Evolutionary conservation across 2,888 invertebrate genomes (phyloP), one percentile per base, ranked within the genome.

Genomic region (Hyposoter dolosus): DNA sequence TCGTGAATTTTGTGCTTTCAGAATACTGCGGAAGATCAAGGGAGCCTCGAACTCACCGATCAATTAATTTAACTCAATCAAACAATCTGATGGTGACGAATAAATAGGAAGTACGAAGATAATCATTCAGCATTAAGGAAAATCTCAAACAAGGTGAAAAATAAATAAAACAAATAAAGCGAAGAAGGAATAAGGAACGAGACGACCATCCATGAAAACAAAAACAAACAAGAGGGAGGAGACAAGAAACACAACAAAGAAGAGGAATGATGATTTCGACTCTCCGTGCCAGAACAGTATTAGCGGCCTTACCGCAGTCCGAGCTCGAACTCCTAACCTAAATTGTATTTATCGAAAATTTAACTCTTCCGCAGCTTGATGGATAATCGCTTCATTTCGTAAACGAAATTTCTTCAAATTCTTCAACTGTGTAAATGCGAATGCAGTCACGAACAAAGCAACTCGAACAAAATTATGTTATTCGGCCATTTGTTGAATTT

Each of bases 241-340:
- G 63, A 74, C 60, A 56, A 75, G 19, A 76, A 82, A 45, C 68
- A 78, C 56, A 82, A 78, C 23, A 65, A 40, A 23, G 23, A 80
- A 63, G 50, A 84, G 56, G 63, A 75, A 71, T 68, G 72, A 74
- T 71, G 74, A 88, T 88, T 90, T 88, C 86, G 80, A 85, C 86
- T 85, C 84, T 89, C 88, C 86, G 82, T 87, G 89, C 89, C 89
- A 87, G 88, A 90, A 86, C 91, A 91, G 90, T 91, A 91, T 90
- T 92, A 92, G 89, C 91, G 90, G 90, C 90, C 87, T 81, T 86
- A 89, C 89, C 88, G 90, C 91, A 89, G 87, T 90, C 89, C 89
- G 90, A 91, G 88, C 88, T 90, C 89, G 86, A 88, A 89, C 60
- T 88, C 85, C 87, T 83, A 88, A 84, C 87, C 77, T 77, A 86